These are phyloP conservation scores for Sylvilagus bachmani DNA, from an alignment of 2,113 vertebrate genomes.

Conservation along the genomic window DNA sequence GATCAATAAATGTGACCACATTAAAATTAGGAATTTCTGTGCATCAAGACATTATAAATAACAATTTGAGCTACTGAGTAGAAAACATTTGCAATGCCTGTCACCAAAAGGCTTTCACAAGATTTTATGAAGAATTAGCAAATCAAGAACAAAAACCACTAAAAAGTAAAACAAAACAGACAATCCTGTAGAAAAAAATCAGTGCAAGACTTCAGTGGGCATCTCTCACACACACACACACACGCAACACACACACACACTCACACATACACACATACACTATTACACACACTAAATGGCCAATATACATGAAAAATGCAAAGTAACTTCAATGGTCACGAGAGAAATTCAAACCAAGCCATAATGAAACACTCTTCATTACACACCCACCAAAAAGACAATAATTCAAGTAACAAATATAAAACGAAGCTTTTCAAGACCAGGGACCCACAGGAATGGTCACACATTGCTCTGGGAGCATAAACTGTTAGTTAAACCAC, in stretches of 20 bases:
- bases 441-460: slow-evolving; percentile 29
- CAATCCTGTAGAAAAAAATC: background rate
- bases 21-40: slow-evolving; percentile 28
- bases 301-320: background rate
- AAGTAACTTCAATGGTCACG: background rate
- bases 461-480: background rate
- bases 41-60: background rate
- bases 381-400: background rate
- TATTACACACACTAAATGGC: background rate
- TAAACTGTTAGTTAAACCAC: background rate
- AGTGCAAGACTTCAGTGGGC: background rate
- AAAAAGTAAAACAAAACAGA: background rate
- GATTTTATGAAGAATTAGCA: background rate
- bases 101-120: background rate
- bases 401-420: slow-evolving; percentile 18
- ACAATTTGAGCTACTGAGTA: background rate
- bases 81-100: background rate
- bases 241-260: background rate
- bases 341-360: slow-evolving; percentile 18
- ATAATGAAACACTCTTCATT: slow-evolving; percentile 5
- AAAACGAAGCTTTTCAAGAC: background rate
- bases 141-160: slow-evolving; percentile 10
- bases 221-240: background rate
- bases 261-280: background rate
- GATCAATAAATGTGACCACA: background rate